These are phyloP conservation scores for Anguilla anguilla DNA, from an alignment of 2,797 vertebrate genomes.

Conservation along the genomic window DNA sequence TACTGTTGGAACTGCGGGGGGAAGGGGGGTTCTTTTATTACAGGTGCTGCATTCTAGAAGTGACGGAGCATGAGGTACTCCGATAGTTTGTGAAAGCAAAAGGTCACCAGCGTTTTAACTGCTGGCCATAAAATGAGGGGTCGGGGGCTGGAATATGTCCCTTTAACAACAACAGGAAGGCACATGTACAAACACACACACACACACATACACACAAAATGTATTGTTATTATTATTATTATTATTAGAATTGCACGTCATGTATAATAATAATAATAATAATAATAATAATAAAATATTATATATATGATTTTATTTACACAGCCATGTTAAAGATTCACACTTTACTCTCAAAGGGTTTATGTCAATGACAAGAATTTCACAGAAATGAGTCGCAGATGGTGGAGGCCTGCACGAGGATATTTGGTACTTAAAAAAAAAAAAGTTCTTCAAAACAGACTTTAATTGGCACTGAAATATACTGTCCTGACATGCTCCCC, in stretches of 20 bases:
- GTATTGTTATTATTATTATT: background rate
- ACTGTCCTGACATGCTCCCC: conserved; percentile 63
- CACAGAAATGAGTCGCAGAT: conserved; percentile 45
- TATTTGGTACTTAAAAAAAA: conserved; percentile 56
- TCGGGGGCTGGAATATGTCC: too few relatives aligned
- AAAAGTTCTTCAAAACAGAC: conserved; percentile 64
- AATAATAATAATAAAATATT: too few relatives aligned
- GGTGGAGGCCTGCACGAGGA: conserved; percentile 44
- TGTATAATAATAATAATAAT: background rate
- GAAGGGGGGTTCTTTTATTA: background rate
- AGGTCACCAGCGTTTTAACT: background rate
- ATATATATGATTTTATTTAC: background rate
- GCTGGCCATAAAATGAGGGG: conserved; percentile 1
- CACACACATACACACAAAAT: background rate
- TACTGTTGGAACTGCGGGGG: background rate
- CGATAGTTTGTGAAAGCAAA: background rate
- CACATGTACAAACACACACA: too few relatives aligned
- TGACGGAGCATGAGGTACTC: background rate
- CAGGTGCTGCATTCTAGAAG: background rate
- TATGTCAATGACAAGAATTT: conserved; percentile 34
- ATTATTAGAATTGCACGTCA: background rate
- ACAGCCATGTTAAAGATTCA: conserved; percentile 21
- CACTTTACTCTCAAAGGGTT: conserved; percentile 18
- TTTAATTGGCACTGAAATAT: conserved; percentile 67
- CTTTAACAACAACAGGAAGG: too few relatives aligned